phyloP scores from a whole-genome alignment of 2,113 vertebrate genomes.

The Cynoglossus semilaevis region DNA sequence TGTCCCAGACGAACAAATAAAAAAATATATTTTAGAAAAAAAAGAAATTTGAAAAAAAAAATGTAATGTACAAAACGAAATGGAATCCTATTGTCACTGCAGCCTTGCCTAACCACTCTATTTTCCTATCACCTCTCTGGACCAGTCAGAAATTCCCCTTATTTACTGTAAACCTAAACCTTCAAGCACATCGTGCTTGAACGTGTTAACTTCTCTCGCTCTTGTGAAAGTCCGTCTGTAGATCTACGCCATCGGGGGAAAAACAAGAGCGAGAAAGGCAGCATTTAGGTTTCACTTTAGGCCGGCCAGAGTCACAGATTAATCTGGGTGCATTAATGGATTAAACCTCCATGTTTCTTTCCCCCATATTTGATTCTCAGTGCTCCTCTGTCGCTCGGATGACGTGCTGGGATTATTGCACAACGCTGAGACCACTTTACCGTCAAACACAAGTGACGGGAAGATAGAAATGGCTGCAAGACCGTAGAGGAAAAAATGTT shows the following conservation, averaged over 20 bases:
- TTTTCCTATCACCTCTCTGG: slow-evolving; percentile 1
- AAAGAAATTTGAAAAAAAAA: no score
- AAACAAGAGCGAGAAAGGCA: slow-evolving; percentile 29
- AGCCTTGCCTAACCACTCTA: slow-evolving; percentile 5
- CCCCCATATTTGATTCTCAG: slow-evolving; percentile 45
- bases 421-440: slow-evolving; percentile 27
- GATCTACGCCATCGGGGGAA: slow-evolving; percentile 30
- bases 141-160: not conserved
- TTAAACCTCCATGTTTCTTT: slow-evolving; percentile 64
- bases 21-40: slow-evolving; percentile 53
- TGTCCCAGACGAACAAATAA: no score
- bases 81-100: slow-evolving; percentile 30
- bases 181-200: slow-evolving; percentile 19
- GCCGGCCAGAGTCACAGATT: slow-evolving; percentile 67
- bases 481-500: no score
- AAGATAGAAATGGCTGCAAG: not conserved
- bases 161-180: slow-evolving; percentile 21
- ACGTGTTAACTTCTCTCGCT: slow-evolving; percentile 25
- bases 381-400: slow-evolving; percentile 46
- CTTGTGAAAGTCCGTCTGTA: slow-evolving; percentile 25
- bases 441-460: slow-evolving; percentile 30
- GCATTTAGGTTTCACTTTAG: slow-evolving; percentile 67
- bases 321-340: slow-evolving; percentile 74
- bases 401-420: slow-evolving; percentile 63
- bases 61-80: slow-evolving; percentile 6